phyloP scores from a whole-genome alignment of 2,888 invertebrate species.

The Campopleginae sp. region DNA sequence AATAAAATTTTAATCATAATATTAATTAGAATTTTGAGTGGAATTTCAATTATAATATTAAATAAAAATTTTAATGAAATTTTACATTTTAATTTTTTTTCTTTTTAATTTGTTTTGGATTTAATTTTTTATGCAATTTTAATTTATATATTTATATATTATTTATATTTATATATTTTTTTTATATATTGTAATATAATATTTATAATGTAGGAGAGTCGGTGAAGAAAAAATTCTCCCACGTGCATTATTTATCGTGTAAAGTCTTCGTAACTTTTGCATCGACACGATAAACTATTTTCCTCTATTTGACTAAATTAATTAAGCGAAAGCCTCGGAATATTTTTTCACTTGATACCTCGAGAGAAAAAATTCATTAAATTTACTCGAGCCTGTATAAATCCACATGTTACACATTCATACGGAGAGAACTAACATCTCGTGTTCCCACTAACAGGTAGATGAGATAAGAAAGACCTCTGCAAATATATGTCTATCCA shows the following conservation, averaged over 20 bases:
- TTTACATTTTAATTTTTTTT: too few species aligned
- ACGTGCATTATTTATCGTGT: neutral
- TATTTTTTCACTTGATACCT: neutral
- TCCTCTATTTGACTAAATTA: neutral
- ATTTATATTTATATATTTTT: too few species aligned
- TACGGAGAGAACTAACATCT: constrained; percentile 37
- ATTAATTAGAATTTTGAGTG: too few species aligned
- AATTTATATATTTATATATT: too few species aligned
- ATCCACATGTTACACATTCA: constrained; percentile 43
- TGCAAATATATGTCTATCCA: constrained; percentile 46
- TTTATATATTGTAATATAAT: too few species aligned
- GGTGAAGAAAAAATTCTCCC: neutral
- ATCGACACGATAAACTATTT: neutral
- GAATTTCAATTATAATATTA: too few species aligned
- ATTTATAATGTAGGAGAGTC: too few species aligned
- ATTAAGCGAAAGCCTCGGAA: neutral
- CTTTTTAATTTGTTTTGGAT: too few species aligned
- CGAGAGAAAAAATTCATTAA: neutral
- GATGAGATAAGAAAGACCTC: constrained; percentile 63
- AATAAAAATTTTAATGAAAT: too few species aligned
- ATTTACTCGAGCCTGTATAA: constrained; percentile 3
- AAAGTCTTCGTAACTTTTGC: neutral
- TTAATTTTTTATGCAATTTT: too few species aligned
- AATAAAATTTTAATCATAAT: too few species aligned
- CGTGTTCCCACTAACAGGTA: constrained; percentile 61